Evolutionary conservation across 2,113 vertebrate species (phyloP).

Genomic region (Paralichthys olivaceus): DNA sequence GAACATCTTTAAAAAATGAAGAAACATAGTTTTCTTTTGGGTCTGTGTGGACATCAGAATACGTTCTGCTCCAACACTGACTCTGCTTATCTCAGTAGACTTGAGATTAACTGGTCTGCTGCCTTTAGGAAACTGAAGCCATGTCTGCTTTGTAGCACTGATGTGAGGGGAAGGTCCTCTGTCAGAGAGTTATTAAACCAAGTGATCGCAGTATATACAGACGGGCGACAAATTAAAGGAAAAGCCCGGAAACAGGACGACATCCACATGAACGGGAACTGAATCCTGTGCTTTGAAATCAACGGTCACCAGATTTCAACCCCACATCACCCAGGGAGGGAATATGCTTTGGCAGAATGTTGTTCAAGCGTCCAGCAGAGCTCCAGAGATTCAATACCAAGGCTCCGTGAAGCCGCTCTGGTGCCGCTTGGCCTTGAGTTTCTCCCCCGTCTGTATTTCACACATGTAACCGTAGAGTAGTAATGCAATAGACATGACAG

Average conservation of each 20-base stretch:
- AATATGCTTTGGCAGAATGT: neutral
- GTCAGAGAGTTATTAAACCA: slow-evolving; percentile 25
- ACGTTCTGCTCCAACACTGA: slow-evolving; percentile 22
- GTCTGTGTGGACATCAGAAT: slow-evolving; percentile 38
- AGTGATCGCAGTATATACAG: slow-evolving; percentile 26
- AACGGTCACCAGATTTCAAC: neutral
- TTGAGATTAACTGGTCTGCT: slow-evolving; percentile 53
- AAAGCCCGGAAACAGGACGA: neutral
- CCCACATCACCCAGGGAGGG: neutral
- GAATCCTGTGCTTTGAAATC: neutral
- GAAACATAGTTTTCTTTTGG: slow-evolving; percentile 9
- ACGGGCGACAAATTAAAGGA: neutral
- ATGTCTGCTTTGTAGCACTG: slow-evolving; percentile 62
- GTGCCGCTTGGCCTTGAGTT: neutral
- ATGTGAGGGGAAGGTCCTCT: slow-evolving; percentile 37
- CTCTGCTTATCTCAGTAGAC: slow-evolving; percentile 44
- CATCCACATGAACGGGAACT: no score
- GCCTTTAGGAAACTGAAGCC: slow-evolving; percentile 77
- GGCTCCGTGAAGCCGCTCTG: neutral
- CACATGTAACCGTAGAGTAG: slow-evolving; percentile 26
- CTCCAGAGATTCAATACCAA: neutral
- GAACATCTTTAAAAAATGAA: slow-evolving; percentile 21
- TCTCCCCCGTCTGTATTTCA: slow-evolving; percentile 9
- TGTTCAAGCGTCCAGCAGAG: neutral
- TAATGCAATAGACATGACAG: neutral